A percentile compares a stretch with the other conserved stretches of the same genome.
phyloP scores from a whole-genome alignment of 2,888 invertebrate genomes.

The Agrochola lychnidis region DNA sequence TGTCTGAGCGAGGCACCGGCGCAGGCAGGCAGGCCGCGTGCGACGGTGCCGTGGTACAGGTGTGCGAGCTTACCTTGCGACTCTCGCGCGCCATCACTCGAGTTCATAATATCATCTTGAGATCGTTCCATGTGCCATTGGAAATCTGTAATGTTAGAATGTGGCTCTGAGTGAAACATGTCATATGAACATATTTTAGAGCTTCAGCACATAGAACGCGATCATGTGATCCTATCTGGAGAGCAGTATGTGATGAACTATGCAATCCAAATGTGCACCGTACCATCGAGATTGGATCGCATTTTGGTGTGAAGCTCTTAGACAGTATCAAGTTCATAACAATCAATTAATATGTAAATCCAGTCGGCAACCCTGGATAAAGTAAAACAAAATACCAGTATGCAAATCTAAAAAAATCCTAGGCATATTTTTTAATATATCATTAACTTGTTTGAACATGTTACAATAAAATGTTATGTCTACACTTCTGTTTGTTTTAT shows the following conservation, averaged over 20 bases:
- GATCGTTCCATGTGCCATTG: slow-evolving; percentile 96
- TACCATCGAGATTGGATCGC: background rate
- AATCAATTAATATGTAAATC: background rate
- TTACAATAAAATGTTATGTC: slow-evolving; percentile 28
- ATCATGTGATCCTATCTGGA: background rate
- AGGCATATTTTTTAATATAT: background rate
- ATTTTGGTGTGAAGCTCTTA: background rate
- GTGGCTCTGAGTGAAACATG: slow-evolving; percentile 2
- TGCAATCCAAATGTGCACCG: background rate
- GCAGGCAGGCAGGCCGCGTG: slow-evolving; percentile 60
- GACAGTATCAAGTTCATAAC: background rate
- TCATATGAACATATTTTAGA: background rate
- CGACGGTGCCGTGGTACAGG: slow-evolving; percentile 60
- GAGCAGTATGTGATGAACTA: background rate
- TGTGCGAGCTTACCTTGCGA: slow-evolving; percentile 95
- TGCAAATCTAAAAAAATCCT: background rate
- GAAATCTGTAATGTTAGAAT: slow-evolving; percentile 92
- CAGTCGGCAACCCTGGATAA: too few relatives aligned
- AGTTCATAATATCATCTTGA: slow-evolving; percentile 96
- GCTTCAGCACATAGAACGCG: background rate
- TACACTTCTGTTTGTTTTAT: slow-evolving; percentile 7
- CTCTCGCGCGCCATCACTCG: slow-evolving; percentile 96
- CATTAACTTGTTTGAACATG: slow-evolving; percentile 11
- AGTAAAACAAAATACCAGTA: background rate
- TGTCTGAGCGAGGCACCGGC: slow-evolving; percentile 68